Evolutionary conservation across 30 jellyfish, hydroid and myxozoan species (phyloP), one percentile per base, ranked within the genome.

Genomic region (Cassiopea xamachana): DNA sequence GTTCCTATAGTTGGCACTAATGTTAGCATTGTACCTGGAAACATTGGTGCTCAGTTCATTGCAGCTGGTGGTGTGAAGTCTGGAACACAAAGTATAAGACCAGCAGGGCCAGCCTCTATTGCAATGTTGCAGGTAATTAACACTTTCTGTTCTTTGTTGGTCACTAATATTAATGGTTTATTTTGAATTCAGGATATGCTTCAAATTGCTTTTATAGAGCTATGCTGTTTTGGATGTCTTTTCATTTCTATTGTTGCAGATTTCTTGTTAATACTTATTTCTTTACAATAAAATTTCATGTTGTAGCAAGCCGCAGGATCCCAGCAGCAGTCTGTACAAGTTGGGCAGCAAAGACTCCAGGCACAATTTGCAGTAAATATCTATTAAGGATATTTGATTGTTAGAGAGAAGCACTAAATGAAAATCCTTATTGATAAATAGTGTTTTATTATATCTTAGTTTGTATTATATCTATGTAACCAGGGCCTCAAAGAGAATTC

Each of bases 1-100:
- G 96, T 96, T 16, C 99, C 99, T 10, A 96, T 96, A 50, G 98
- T 98, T 79, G 99, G 99, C 60, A 91, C 93, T 59, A 96, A 87
- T 81, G 99, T 96, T 69, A 96, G 90, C 77, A 92, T 96, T 73
- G 99, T 96, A 43, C 98, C 97, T 4, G 99, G 97, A 1, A 96
- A 88, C 48, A 87, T 95, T n/a, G 93, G 93, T 1, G 69, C 99
- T 27, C 99, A 96, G 91, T 96, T 96, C 79, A 84, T 91, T 27
- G 88, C 93, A 19, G 82, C 97, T 51, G 93, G 97, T 18, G 91
- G 91, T 4, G 16, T 82, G 55, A 95, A 95, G 79, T 84, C 98
- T 12, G 87, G 93, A 64, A 91, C 93, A 46, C 99, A 96, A 70
- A 79, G 91, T 72, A 89, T 92, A 44, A 91, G 99, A 48, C 97